Conservation (phyloP, 2,113 vertebrate genomes). For the Helogale parvula region DNA sequence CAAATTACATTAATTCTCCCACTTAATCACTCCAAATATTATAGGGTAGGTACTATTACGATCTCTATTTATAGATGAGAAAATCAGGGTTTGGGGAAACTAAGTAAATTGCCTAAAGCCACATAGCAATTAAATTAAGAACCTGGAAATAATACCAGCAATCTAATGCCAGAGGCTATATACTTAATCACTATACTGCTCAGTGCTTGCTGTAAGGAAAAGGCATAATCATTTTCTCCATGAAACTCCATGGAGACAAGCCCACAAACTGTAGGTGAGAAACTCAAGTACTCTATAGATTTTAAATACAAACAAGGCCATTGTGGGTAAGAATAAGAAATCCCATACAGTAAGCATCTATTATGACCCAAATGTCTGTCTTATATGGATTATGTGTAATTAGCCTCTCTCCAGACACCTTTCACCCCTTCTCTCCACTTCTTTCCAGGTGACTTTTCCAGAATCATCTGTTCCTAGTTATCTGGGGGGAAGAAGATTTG, state of each 20-base stretch:
- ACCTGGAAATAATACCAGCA: not conserved
- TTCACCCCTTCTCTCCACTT: not conserved
- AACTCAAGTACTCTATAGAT: not conserved
- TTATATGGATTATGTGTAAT: not conserved
- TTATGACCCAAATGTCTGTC: not conserved
- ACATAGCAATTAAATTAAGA: not conserved
- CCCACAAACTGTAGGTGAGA: not conserved
- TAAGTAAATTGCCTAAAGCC: not conserved
- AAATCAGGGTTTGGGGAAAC: not conserved
- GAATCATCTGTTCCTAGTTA: not conserved
- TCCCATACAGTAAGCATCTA: not conserved
- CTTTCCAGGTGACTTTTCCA: not conserved
- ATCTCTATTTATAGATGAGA: not conserved
- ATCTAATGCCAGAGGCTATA: not conserved
- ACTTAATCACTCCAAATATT: not conserved
- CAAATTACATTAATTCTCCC: not conserved
- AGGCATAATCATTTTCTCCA: not conserved
- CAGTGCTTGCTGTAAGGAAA: not conserved
- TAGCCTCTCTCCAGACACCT: not conserved
- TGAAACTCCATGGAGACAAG: not conserved
- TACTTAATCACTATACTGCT: not conserved
- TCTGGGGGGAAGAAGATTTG: not conserved
- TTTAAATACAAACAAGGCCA: not conserved
- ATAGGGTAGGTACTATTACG: not conserved
- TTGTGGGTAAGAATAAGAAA: not conserved